Evolutionary conservation across 2,797 vertebrate genomes (phyloP).

Genomic region (Liasis olivaceus): DNA sequence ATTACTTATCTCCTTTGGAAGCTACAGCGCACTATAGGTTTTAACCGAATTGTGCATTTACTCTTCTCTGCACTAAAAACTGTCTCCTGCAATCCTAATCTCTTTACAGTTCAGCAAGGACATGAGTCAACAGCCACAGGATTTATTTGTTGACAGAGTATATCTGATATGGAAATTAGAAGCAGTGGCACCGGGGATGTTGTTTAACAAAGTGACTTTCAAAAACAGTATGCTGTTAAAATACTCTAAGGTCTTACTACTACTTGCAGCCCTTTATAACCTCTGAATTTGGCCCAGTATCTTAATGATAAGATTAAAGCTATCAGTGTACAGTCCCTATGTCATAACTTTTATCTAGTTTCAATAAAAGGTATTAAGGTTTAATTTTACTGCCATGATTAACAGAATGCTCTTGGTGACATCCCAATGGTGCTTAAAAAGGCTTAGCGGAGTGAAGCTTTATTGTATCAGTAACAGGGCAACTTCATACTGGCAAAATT

Average conservation of each 20-base stretch:
- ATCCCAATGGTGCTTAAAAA: conserved; percentile 32
- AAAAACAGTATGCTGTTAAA: not conserved
- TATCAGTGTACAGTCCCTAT: conserved; percentile 61
- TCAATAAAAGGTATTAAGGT: conserved; percentile 42
- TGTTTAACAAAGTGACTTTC: conserved; percentile 29
- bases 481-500: conserved; percentile 38
- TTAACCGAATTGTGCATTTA: not conserved
- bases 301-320: conserved; percentile 30
- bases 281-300: rapidly evolving
- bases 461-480: not conserved
- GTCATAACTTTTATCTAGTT: conserved; percentile 61
- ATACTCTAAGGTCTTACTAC: not conserved
- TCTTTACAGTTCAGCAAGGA: not conserved
- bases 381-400: conserved; percentile 62
- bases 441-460: conserved; percentile 46
- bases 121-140: not conserved
- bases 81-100: not conserved
- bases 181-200: conserved; percentile 29
- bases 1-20: not conserved
- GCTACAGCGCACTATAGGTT: not conserved
- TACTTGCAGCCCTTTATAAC: conserved; percentile 7
- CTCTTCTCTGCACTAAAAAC: not conserved
- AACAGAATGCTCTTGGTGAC: conserved; percentile 63
- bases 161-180: conserved; percentile 20
- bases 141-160: conserved; percentile 44